Evolutionary conservation across 1,140 invertebrate species (phyloP).

Genomic region (Nephotettix cincticeps): DNA sequence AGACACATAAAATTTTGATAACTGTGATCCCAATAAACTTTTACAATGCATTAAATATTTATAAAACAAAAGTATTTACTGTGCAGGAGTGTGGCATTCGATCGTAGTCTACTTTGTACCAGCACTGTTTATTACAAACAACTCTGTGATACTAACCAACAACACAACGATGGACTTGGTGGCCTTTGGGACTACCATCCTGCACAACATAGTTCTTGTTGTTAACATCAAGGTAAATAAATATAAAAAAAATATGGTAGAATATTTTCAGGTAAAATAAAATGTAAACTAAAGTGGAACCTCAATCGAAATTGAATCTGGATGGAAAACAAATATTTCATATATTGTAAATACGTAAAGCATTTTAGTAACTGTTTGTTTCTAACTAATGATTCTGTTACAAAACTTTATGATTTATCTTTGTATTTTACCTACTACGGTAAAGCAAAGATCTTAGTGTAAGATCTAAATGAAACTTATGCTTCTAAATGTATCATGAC

Average conservation of each 20-base stretch:
- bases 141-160: constrained; percentile 47
- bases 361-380: too few species aligned
- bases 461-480: too few species aligned
- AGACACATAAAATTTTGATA: neutral
- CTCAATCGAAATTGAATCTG: too few species aligned
- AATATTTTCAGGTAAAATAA: too few species aligned
- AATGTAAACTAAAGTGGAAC: too few species aligned
- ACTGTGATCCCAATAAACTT: neutral
- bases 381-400: too few species aligned
- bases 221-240: constrained; percentile 54
- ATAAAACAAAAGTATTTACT: constrained; percentile 20
- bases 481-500: too few species aligned
- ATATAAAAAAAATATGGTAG: neutral
- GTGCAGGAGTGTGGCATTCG: constrained; percentile 58
- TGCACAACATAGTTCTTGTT: constrained; percentile 51
- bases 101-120: constrained; percentile 54
- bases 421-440: too few species aligned
- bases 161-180: constrained; percentile 49
- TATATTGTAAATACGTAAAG: too few species aligned
- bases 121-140: constrained; percentile 46
- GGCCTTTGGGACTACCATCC: constrained; percentile 52
- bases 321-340: too few species aligned
- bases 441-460: too few species aligned
- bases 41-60: neutral
- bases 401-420: too few species aligned